Evolutionary conservation across 2,113 vertebrate genomes (phyloP).

Genomic region (Leiothrix lutea): DNA sequence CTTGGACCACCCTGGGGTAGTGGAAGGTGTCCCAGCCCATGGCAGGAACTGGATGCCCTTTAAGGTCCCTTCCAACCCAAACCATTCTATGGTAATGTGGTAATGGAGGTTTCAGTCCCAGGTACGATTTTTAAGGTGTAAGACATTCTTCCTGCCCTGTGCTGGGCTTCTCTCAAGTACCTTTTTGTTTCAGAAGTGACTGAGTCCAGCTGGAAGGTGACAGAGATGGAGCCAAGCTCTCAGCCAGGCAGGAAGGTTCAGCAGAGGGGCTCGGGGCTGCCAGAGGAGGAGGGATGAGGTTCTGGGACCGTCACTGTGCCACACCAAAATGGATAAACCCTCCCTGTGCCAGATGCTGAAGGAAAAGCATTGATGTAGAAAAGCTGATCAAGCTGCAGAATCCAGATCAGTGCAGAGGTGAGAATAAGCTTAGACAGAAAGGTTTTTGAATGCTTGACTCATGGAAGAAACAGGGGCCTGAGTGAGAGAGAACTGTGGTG

Average conservation of each 20-base stretch:
- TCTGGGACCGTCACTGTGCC: not conserved
- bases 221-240: not conserved
- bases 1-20: not conserved
- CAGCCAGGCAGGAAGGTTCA: not conserved
- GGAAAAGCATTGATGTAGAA: not conserved
- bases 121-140: accelerated
- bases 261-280: accelerated
- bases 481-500: accelerated
- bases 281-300: not conserved
- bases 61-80: not conserved
- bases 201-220: not conserved
- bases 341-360: not conserved
- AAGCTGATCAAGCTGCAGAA: not conserved
- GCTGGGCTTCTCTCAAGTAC: not conserved
- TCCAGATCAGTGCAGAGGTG: not conserved
- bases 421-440: not conserved
- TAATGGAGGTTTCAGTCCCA: too few species aligned
- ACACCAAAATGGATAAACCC: accelerated
- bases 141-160: not conserved
- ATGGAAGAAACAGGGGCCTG: not conserved
- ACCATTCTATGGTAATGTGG: not conserved
- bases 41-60: not conserved
- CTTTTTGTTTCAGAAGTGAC: not conserved
- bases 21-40: not conserved
- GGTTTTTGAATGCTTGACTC: not conserved